These are phyloP conservation scores for Himalopsyche tibetana DNA, from an alignment of 2,888 invertebrate genomes.

Conservation along the genomic window DNA sequence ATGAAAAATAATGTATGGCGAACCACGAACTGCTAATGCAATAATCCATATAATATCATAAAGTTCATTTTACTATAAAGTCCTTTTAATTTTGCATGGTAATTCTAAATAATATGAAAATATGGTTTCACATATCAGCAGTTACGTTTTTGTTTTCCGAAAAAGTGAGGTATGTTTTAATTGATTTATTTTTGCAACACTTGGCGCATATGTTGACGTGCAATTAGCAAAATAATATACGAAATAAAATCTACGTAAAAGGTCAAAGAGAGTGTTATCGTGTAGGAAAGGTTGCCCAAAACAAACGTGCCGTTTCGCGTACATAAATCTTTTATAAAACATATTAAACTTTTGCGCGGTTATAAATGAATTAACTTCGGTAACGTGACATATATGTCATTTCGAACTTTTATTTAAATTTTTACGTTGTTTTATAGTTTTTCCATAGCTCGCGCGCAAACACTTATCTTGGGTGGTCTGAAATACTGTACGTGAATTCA, in stretches of 20 bases:
- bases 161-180: not conserved
- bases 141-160: not conserved
- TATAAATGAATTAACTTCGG: not conserved
- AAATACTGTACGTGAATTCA: too few species aligned
- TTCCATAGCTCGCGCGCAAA: too few species aligned
- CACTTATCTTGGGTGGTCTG: too few species aligned
- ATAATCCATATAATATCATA: too few species aligned
- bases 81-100: too few species aligned
- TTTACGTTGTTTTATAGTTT: too few species aligned
- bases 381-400: not conserved
- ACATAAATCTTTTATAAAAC: slow-evolving; percentile 3
- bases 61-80: too few species aligned
- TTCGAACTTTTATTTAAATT: too few species aligned
- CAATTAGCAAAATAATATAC: slow-evolving; percentile 16
- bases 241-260: not conserved
- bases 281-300: not conserved
- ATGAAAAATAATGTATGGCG: too few species aligned
- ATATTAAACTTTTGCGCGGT: not conserved
- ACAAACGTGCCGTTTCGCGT: not conserved
- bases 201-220: not conserved
- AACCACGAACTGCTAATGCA: too few species aligned
- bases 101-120: too few species aligned
- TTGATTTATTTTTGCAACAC: slow-evolving; percentile 28
- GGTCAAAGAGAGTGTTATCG: slow-evolving; percentile 5
- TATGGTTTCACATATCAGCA: too few species aligned